Percentiles rank a stretch among this genome's conserved stretches.
phyloP scores from a whole-genome alignment of 2,888 invertebrate genomes.

The Clivina fossor region DNA sequence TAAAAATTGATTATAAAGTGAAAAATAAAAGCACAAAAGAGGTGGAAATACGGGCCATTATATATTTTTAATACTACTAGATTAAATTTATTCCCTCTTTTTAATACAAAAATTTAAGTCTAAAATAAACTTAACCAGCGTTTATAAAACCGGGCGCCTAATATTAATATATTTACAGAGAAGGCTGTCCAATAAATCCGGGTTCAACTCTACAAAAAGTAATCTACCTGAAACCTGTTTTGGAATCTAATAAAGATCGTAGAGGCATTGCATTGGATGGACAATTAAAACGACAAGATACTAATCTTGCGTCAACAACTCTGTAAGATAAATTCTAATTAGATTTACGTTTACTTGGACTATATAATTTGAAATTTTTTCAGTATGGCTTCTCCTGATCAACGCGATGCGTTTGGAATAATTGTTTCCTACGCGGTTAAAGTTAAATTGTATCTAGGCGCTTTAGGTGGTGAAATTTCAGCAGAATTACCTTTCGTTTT shows the following conservation, averaged over 20 bases:
- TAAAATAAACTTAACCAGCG: neutral
- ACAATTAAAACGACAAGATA: conserved; percentile 78
- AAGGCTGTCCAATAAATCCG: conserved; percentile 86
- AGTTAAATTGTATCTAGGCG: conserved; percentile 90
- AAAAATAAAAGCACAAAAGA: no score
- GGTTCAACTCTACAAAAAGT: conserved; percentile 88
- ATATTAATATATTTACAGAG: conserved; percentile 61
- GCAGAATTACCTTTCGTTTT: conserved; percentile 90
- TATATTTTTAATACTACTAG: no score
- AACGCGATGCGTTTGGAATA: conserved; percentile 92
- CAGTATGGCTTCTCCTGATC: conserved; percentile 73
- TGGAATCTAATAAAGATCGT: conserved; percentile 78
- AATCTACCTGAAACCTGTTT: conserved; percentile 76
- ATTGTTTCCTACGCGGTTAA: conserved; percentile 95
- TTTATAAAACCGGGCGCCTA: neutral
- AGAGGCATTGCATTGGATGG: conserved; percentile 92
- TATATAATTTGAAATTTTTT: conserved; percentile 28
- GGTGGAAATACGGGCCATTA: no score
- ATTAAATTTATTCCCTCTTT: neutral
- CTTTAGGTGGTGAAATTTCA: conserved; percentile 87
- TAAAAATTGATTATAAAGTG: no score
- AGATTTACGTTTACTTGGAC: conserved; percentile 10
- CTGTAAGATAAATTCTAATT: conserved; percentile 61
- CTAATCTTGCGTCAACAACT: conserved; percentile 89
- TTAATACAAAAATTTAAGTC: neutral